phyloP scores from a whole-genome alignment of 2,113 vertebrate genomes.

The Balaenoptera acutorostrata region DNA sequence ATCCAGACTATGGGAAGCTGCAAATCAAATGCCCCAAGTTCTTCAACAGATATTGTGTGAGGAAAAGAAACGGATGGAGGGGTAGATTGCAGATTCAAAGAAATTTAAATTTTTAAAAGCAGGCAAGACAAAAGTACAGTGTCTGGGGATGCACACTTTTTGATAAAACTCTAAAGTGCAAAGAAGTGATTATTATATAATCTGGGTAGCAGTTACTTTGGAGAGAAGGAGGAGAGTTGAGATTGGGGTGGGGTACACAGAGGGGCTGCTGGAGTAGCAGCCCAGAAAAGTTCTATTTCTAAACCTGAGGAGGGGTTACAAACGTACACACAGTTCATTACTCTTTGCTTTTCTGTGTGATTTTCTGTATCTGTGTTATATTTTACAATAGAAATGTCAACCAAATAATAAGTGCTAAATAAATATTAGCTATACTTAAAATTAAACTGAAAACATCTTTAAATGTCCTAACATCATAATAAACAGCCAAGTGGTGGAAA shows the following conservation, averaged over 20 bases:
- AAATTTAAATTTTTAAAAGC: not conserved
- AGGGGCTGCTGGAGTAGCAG: not conserved
- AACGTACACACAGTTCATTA: not conserved
- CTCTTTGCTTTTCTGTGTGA: not conserved
- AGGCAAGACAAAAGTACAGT: not conserved
- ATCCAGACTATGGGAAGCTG: not conserved
- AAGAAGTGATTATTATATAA: not conserved
- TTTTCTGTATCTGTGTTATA: not conserved
- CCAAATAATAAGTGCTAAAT: not conserved
- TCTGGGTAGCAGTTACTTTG: not conserved
- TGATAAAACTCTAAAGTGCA: not conserved
- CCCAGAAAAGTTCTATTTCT: not conserved
- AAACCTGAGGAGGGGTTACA: not conserved
- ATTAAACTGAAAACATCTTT: slow-evolving; percentile 1
- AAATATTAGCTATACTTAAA: not conserved
- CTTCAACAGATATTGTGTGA: not conserved
- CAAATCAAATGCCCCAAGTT: not conserved
- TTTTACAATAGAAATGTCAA: not conserved
- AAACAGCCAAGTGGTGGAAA: not conserved
- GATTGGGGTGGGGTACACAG: too few species aligned
- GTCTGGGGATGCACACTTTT: not conserved
- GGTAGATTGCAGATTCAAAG: not conserved
- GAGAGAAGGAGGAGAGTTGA: not conserved
- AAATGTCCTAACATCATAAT: not conserved
- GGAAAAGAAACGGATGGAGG: not conserved